These are phyloP conservation scores for Tubulanus polymorphus DNA, from an alignment of 2,888 invertebrate species.

Conservation along the genomic window DNA sequence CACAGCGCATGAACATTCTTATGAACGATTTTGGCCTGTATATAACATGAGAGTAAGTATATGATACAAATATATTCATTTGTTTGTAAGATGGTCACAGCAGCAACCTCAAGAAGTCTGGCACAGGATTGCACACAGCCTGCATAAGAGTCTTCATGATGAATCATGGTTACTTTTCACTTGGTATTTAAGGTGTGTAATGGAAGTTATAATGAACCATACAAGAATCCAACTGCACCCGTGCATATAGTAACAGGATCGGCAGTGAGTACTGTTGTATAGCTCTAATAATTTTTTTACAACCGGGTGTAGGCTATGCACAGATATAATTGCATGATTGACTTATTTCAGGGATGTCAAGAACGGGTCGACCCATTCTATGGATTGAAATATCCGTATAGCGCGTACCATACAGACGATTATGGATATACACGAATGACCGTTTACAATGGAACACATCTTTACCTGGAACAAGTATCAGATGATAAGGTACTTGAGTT, in stretches of 20 bases:
- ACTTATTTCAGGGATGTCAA: slow-evolving; percentile 64
- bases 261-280: slow-evolving; percentile 62
- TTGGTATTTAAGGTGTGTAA: slow-evolving; percentile 59
- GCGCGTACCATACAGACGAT: slow-evolving; percentile 79
- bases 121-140: too few species aligned
- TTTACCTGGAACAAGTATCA: slow-evolving; percentile 81
- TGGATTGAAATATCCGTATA: slow-evolving; percentile 67
- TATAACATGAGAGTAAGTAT: slow-evolving; percentile 62
- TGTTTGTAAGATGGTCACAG: too few species aligned
- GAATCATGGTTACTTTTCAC: too few species aligned
- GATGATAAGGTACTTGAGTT: slow-evolving; percentile 54
- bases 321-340: not conserved
- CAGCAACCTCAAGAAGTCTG: too few species aligned
- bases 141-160: too few species aligned
- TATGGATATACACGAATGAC: slow-evolving; percentile 88
- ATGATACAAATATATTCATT: too few species aligned
- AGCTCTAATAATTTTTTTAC: not conserved
- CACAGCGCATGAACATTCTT: slow-evolving; percentile 98
- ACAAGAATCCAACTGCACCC: slow-evolving; percentile 75
- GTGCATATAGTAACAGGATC: slow-evolving; percentile 88
- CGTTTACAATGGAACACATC: slow-evolving; percentile 80
- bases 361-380: slow-evolving; percentile 77
- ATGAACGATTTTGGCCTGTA: slow-evolving; percentile 92
- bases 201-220: slow-evolving; percentile 65
- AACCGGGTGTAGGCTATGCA: not conserved